Evolutionary conservation across 1,140 invertebrate genomes (phyloP).

Genomic region (Apis mellifera): Amel_HAv3.1 CM009933.2:2805001-2805500

Average conservation of each 20-base stretch:
- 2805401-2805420: constrained; percentile 74
- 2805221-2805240: not conserved
- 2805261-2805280: not conserved
- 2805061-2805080: not conserved
- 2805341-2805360: constrained; percentile 54
- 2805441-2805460: constrained; percentile 73
- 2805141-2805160: constrained; percentile 15
- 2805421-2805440: constrained; percentile 74
- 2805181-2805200: not conserved
- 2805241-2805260: not conserved
- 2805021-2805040: not conserved
- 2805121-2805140: constrained; percentile 11
- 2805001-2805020: not conserved
- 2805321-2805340: not conserved
- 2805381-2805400: constrained; percentile 57
- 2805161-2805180: not conserved
- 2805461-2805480: constrained; percentile 73
- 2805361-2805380: constrained; percentile 69
- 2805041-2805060: not conserved
- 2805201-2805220: not conserved
- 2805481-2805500: constrained; percentile 47
- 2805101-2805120: constrained; percentile 1
- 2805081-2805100: not conserved
- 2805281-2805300: not conserved
- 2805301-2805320: not conserved